phyloP scores from a whole-genome alignment of 2,113 vertebrate genomes.

The Ciconia stormi region DNA sequence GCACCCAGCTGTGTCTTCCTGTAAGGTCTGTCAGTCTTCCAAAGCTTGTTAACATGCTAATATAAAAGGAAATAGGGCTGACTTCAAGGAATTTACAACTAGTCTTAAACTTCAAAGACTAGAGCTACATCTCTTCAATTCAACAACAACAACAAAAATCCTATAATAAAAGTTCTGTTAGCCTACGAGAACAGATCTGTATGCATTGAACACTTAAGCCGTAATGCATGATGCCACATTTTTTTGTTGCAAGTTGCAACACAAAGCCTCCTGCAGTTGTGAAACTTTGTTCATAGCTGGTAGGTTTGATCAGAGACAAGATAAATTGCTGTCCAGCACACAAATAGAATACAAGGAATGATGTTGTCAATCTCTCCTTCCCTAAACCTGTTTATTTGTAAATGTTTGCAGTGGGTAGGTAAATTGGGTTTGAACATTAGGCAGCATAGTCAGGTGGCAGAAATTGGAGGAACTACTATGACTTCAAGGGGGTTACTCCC shows the following conservation, averaged over 20 bases:
- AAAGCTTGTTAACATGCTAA: constrained; percentile 85
- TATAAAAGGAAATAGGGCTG: constrained; percentile 80
- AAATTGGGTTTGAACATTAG: neutral
- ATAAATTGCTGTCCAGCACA: constrained; percentile 52
- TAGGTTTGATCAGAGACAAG: constrained; percentile 42
- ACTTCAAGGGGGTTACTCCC: constrained; percentile 10
- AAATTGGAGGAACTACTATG: constrained; percentile 16
- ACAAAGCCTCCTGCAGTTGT: constrained; percentile 26
- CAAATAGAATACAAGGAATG: constrained; percentile 1
- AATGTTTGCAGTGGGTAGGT: neutral
- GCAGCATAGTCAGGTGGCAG: constrained; percentile 48
- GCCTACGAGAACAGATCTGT: neutral
- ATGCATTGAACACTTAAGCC: neutral
- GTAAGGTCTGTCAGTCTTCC: constrained; percentile 78
- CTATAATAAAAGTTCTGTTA: constrained; percentile 32
- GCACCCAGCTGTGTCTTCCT: constrained; percentile 81
- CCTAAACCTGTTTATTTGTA: constrained; percentile 42
- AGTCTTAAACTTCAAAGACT: constrained; percentile 83
- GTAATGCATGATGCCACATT: neutral
- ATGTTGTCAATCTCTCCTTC: constrained; percentile 22
- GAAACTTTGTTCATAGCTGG: constrained; percentile 25
- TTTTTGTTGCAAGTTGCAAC: constrained; percentile 34
- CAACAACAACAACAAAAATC: constrained; percentile 29
- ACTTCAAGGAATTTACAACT: constrained; percentile 85
- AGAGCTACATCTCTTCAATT: constrained; percentile 42